A percentile compares a stretch with the other conserved stretches of the same genome.
phyloP scores from a whole-genome alignment of 2,797 vertebrate species.

The Anabacerthia variegaticeps region DNA sequence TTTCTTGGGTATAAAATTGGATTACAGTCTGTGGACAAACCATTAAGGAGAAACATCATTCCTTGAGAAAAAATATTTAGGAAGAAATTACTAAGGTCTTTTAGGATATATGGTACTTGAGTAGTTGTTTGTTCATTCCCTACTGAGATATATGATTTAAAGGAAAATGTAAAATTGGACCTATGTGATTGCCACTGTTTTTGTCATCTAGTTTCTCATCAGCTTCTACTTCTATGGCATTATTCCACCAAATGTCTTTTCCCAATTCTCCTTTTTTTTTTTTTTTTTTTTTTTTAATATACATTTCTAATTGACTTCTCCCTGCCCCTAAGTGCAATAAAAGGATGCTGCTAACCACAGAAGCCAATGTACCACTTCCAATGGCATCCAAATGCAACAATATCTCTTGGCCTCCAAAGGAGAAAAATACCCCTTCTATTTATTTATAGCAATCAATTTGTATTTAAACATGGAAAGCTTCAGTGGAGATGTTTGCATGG shows the following conservation, averaged over 20 bases:
- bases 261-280: neutral
- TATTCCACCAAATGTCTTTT: neutral
- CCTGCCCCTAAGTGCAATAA: neutral
- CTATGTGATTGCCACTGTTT: neutral
- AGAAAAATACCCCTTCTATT: neutral
- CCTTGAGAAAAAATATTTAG: neutral
- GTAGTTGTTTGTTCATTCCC: neutral
- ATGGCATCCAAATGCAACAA: neutral
- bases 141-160: neutral
- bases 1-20: neutral
- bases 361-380: neutral
- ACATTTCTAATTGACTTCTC: neutral
- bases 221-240: neutral
- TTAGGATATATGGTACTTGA: neutral
- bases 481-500: neutral
- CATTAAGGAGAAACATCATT: neutral
- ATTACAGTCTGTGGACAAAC: neutral
- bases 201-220: neutral
- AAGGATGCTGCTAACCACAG: neutral
- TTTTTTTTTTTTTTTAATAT: neutral
- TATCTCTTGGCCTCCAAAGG: neutral
- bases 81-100: neutral
- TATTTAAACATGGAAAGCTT: neutral
- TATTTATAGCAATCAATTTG: neutral
- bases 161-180: neutral